phyloP scores from a whole-genome alignment of 2,888 invertebrate genomes.

The Iselma pallidipennis region DNA sequence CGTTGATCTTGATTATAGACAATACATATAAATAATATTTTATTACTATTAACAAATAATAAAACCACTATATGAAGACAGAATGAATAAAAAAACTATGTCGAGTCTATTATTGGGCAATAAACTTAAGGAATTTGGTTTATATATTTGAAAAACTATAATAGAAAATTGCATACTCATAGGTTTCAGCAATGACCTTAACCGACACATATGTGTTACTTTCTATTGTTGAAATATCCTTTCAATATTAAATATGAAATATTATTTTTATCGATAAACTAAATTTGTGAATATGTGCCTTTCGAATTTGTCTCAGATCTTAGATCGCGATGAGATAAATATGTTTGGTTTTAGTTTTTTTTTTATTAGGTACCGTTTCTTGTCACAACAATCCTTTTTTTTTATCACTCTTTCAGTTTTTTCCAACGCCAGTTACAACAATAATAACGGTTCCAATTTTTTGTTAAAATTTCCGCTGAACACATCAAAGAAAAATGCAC shows the following conservation, averaged over 20 bases:
- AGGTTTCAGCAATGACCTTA: slow-evolving; percentile 20
- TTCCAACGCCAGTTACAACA: neutral
- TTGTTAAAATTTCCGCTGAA: too few species aligned
- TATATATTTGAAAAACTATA: too few species aligned
- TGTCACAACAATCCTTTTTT: neutral
- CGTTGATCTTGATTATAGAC: slow-evolving; percentile 6
- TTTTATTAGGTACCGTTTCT: neutral
- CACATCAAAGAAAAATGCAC: too few species aligned
- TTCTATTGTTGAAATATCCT: slow-evolving; percentile 14
- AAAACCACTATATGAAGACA: neutral
- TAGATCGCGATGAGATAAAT: slow-evolving; percentile 4
- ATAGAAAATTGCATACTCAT: slow-evolving; percentile 14
- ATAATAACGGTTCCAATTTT: too few species aligned
- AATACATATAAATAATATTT: slow-evolving; percentile 9
- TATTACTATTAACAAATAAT: slow-evolving; percentile 9
- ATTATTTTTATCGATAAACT: neutral
- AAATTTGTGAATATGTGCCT: slow-evolving; percentile 1
- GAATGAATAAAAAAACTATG: neutral
- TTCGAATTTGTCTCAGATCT: slow-evolving; percentile 13
- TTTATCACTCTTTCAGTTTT: neutral
- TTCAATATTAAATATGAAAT: slow-evolving; percentile 2
- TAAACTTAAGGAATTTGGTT: too few species aligned
- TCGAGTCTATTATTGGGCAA: slow-evolving; percentile 1
- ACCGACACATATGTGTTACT: slow-evolving; percentile 13
- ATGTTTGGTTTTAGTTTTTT: neutral